Conservation (phyloP, 2,113 vertebrate genomes). For the Podocnemis expansa region DNA sequence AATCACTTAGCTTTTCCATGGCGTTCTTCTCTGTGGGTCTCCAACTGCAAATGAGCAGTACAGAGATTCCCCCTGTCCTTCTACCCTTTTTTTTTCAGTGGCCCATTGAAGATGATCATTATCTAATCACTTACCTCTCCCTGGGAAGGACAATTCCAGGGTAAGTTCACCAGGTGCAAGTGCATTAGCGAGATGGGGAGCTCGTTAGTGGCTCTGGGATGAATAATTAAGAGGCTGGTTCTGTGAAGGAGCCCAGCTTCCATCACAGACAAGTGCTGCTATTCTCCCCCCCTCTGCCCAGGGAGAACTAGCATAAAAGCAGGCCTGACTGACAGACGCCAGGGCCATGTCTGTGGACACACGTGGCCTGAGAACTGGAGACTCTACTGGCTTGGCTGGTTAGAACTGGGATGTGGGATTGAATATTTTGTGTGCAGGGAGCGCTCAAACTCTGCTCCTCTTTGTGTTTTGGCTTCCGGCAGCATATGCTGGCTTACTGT, state of each 20-base stretch:
- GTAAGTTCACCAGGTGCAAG: slow-evolving; percentile 57
- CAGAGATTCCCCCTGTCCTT: not conserved
- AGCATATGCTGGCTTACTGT: not conserved
- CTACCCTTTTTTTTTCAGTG: not conserved
- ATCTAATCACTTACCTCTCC: not conserved
- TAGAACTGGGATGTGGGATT: not conserved
- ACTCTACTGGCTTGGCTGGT: not conserved
- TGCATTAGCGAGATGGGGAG: slow-evolving; percentile 77
- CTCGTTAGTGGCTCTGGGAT: slow-evolving; percentile 76
- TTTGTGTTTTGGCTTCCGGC: not conserved
- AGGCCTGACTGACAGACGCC: not conserved
- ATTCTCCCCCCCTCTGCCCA: not conserved
- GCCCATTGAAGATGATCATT: not conserved
- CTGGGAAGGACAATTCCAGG: not conserved
- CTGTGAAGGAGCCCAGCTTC: slow-evolving; percentile 76
- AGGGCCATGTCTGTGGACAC: not conserved
- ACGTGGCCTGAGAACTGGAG: not conserved
- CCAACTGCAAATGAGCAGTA: not conserved
- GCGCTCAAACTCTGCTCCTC: not conserved
- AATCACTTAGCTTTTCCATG: not conserved
- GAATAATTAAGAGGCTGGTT: slow-evolving; percentile 77
- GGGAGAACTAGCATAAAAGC: not conserved
- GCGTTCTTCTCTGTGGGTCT: not conserved
- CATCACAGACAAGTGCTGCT: slow-evolving; percentile 62
- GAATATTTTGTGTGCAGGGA: not conserved